Evolutionary conservation across 2,113 vertebrate genomes (phyloP).

Genomic region (Python bivittatus): DNA sequence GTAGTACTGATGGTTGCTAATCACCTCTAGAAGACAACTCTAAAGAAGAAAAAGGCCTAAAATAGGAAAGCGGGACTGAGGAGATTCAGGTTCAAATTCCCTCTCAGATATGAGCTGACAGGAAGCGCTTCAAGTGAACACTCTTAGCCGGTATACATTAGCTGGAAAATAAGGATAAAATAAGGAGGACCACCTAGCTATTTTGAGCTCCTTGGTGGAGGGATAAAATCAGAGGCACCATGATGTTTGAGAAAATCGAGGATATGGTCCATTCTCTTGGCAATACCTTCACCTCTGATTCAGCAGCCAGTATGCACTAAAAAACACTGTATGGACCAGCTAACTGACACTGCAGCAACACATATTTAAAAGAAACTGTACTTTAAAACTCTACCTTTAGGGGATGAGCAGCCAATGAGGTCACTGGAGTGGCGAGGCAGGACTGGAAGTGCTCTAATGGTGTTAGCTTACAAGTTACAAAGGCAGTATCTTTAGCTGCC

Average conservation of each 20-base stretch:
- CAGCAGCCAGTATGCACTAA: neutral
- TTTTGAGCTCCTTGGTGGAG: neutral
- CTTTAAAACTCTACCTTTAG: neutral
- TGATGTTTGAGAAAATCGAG: neutral
- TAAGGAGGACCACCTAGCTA: neutral
- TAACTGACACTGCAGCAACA: neutral
- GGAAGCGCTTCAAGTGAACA: too few relatives aligned
- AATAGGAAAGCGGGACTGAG: neutral
- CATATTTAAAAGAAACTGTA: neutral
- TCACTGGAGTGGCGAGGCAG: neutral
- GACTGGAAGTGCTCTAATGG: neutral
- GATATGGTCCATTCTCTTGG: neutral
- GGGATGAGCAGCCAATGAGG: neutral
- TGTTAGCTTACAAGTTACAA: neutral
- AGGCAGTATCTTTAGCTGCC: neutral
- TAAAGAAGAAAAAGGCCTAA: neutral
- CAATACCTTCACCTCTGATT: neutral
- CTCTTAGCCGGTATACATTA: neutral
- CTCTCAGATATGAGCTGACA: neutral
- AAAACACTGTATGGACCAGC: neutral
- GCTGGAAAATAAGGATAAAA: neutral
- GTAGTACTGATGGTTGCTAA: neutral
- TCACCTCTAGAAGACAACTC: neutral
- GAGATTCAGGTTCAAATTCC: neutral
- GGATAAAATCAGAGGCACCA: neutral